Conservation (phyloP, 2,113 vertebrate genomes). For the Sceloporus tristichus region DNA sequence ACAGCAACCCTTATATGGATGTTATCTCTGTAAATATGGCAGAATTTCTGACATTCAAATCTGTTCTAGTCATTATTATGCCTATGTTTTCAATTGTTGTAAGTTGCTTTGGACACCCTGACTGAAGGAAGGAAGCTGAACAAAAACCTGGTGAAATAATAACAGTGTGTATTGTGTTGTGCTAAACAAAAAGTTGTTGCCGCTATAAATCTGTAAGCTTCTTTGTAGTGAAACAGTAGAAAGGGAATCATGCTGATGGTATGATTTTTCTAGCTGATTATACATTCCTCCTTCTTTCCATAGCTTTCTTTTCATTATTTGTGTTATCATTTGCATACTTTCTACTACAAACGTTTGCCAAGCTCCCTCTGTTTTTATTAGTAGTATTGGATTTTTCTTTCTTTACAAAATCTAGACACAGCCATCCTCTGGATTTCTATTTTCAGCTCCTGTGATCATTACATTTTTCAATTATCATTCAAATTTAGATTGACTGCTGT, state of each 20-base stretch:
- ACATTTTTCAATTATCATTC: slow-evolving; percentile 31
- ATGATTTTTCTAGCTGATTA: neutral
- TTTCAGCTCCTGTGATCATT: slow-evolving; percentile 28
- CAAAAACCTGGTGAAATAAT: neutral
- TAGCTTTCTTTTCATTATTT: neutral
- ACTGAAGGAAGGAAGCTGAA: neutral
- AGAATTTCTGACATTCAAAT: neutral
- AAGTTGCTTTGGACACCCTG: neutral
- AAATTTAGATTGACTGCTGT: slow-evolving; percentile 43
- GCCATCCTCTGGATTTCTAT: slow-evolving; percentile 12
- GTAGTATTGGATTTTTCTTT: neutral
- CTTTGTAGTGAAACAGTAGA: neutral
- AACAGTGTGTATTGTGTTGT: neutral
- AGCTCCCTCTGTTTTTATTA: slow-evolving; percentile 1
- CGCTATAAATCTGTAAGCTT: neutral
- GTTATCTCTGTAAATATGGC: neutral
- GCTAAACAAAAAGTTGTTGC: neutral
- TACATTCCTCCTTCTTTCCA: neutral
- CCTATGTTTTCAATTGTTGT: neutral
- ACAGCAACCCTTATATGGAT: neutral
- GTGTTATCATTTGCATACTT: neutral
- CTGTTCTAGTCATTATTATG: neutral
- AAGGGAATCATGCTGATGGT: neutral
- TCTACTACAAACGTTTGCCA: neutral
- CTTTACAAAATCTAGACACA: neutral